A percentile compares a stretch with the other conserved stretches of the same genome.
These are phyloP conservation scores for Phrynocephalus forsythii DNA, from an alignment of 2,797 vertebrate genomes.

Conservation along the genomic window DNA sequence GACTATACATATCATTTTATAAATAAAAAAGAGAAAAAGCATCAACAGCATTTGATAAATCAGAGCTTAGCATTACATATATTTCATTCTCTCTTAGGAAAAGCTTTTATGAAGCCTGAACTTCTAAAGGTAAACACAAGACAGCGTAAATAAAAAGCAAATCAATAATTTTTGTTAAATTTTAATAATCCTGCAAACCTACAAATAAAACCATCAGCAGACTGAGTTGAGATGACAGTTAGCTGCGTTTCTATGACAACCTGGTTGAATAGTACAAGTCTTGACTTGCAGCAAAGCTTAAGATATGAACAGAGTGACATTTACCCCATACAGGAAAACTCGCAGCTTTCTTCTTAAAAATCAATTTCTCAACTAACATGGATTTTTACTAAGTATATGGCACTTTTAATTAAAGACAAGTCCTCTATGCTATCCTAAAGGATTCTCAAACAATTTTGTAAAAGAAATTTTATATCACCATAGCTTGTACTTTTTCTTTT, in stretches of 20 bases:
- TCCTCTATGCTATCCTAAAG: slow-evolving; percentile 61
- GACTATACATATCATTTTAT: slow-evolving; percentile 61
- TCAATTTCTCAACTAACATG: slow-evolving; percentile 72
- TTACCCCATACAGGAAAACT: slow-evolving; percentile 77
- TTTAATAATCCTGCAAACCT: slow-evolving; percentile 84
- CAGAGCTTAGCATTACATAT: slow-evolving; percentile 54
- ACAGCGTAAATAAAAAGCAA: slow-evolving; percentile 80
- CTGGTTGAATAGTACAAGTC: slow-evolving; percentile 75
- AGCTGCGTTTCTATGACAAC: slow-evolving; percentile 85
- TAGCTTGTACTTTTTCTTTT: slow-evolving; percentile 24
- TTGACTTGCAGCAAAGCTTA: slow-evolving; percentile 79
- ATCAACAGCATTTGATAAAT: slow-evolving; percentile 55
- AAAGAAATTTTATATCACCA: slow-evolving; percentile 59
- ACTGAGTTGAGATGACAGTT: slow-evolving; percentile 82
- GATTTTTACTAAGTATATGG: slow-evolving; percentile 72
- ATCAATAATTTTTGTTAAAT: slow-evolving; percentile 87
- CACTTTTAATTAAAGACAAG: slow-evolving; percentile 77
- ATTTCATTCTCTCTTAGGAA: slow-evolving; percentile 37
- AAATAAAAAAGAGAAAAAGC: slow-evolving; percentile 52
- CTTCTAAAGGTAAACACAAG: slow-evolving; percentile 76
- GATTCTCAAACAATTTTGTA: slow-evolving; percentile 44
- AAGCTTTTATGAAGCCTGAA: slow-evolving; percentile 69
- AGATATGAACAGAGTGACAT: slow-evolving; percentile 82
- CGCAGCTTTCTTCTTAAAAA: slow-evolving; percentile 71
- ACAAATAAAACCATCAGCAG: slow-evolving; percentile 84